Conservation (phyloP, 1,140 invertebrate species). For the Schlechtendalia chinensis region DNA sequence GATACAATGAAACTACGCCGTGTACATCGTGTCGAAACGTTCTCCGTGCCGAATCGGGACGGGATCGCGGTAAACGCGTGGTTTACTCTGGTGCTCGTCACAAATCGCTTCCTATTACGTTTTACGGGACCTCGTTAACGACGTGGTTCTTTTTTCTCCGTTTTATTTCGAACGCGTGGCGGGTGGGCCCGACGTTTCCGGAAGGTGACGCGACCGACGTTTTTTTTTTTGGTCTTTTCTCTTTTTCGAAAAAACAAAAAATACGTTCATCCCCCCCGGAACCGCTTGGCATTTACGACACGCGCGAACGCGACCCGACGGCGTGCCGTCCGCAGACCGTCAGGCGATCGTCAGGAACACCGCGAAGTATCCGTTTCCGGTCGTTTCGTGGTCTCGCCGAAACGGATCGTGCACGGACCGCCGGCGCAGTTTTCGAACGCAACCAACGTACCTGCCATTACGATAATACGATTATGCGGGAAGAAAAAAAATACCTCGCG, state of each 20-base stretch:
- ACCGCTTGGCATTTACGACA: not conserved
- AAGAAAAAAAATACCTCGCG: too few relatives aligned
- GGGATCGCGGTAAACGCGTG: too few relatives aligned
- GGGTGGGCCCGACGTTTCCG: conserved; percentile 35
- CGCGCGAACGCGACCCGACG: too few relatives aligned
- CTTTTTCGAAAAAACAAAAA: not conserved
- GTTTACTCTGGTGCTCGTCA: not conserved
- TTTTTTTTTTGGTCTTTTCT: not conserved
- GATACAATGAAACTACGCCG: too few relatives aligned
- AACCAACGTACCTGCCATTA: not conserved
- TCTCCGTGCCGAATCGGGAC: not conserved
- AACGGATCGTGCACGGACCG: conserved; percentile 36
- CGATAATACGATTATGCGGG: not conserved
- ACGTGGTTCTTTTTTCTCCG: not conserved
- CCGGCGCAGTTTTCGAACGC: not conserved
- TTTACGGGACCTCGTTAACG: conserved; percentile 46
- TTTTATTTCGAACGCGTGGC: conserved; percentile 18
- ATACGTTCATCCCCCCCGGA: not conserved
- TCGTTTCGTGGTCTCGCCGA: too few relatives aligned
- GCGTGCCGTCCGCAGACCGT: too few relatives aligned
- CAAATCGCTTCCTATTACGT: conserved; percentile 31
- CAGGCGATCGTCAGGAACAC: too few relatives aligned
- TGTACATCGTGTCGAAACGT: conserved; percentile 6
- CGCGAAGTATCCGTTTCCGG: too few relatives aligned
- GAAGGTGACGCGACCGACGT: not conserved